Evolutionary conservation across 2,888 invertebrate genomes (phyloP).

Genomic region (Gisinianus flammeolus): DNA sequence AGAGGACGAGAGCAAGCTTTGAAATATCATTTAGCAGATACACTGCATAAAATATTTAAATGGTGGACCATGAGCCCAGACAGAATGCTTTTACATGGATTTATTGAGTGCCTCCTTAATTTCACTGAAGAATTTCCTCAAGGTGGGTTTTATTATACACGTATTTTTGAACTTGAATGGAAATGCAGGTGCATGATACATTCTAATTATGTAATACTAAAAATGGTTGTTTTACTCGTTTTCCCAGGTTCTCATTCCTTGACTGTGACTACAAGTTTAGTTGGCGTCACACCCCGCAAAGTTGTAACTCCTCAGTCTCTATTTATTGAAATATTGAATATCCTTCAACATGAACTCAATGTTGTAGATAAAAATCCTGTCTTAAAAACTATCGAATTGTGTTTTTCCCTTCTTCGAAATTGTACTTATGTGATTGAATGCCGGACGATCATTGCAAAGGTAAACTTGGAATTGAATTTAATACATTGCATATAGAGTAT

Average conservation of each 20-base stretch:
- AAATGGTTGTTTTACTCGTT: too few relatives aligned
- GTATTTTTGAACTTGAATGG: too few relatives aligned
- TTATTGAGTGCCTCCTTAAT: slow-evolving; percentile 51
- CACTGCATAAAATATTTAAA: slow-evolving; percentile 52
- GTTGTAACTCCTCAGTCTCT: slow-evolving; percentile 49
- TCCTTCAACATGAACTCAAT: slow-evolving; percentile 50
- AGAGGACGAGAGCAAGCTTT: slow-evolving; percentile 47
- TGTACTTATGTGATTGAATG: slow-evolving; percentile 49
- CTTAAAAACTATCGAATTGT: slow-evolving; percentile 50
- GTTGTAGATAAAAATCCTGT: slow-evolving; percentile 44
- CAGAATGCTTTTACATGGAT: slow-evolving; percentile 44
- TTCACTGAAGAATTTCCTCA: slow-evolving; percentile 55
- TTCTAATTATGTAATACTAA: too few relatives aligned
- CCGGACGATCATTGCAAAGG: slow-evolving; percentile 51
- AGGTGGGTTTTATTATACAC: slow-evolving; percentile 29
- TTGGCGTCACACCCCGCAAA: slow-evolving; percentile 52
- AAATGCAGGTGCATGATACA: too few relatives aligned
- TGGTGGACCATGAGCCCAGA: slow-evolving; percentile 52
- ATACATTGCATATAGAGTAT: too few relatives aligned
- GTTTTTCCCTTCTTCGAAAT: slow-evolving; percentile 51
- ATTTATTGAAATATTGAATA: slow-evolving; percentile 49
- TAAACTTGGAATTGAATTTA: too few relatives aligned
- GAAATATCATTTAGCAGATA: slow-evolving; percentile 44
- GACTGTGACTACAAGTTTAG: slow-evolving; percentile 49
- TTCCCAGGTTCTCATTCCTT: slow-evolving; percentile 49